Evolutionary conservation across 2,113 vertebrate genomes (phyloP), one percentile per base, ranked within the genome.

Genomic region (Odontophorus gujanensis): DNA sequence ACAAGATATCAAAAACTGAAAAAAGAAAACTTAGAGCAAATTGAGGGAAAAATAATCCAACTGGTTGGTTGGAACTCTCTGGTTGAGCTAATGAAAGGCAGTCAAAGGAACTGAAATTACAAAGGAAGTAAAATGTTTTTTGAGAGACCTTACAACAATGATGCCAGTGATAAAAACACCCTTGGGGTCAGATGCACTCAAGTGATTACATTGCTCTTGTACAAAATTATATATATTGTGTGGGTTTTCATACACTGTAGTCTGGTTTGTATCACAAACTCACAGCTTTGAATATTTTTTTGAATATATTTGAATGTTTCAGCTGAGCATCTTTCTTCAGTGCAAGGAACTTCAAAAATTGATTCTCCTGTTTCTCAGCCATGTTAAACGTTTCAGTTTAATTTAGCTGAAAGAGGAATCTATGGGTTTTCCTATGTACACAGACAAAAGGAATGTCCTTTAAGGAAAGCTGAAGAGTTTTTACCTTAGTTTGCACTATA

Each of bases 181-280:
- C 77, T 42, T 36, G 32, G 24, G 36, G 24, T 38, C 40, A 81
- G 59, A 72, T 11, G 6, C 7, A 20, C 19, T 32, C 4, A 43
- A 36, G 9, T 65, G 8, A n/a, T 65, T 13, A 45, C 30, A 22
- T 55, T 62, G 45, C 7, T 38, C 8, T 81, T 67, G 32, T 50
- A 81, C 6, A 3, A 21, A 55, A 57, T 6, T 42, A 30, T 7
- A 5, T 55, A 21, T 9, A 10, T 20, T 66, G 28, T 58, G 10
- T 32, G 26, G 13, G 11, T 50, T 86, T 75, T 65, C 24, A 15
- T 66, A 62, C 0, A 3, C 25, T n/a, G n/a, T 0, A 1, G 21
- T 63, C 17, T 63, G 81, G 62, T 81, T 81, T 74, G 72, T 13
- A 22, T 53, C 21, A 51, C 19, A 73, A 73, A 51, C 8, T 9